Conservation (phyloP, 2,888 invertebrate species). For the Tanypteryx hageni region DNA sequence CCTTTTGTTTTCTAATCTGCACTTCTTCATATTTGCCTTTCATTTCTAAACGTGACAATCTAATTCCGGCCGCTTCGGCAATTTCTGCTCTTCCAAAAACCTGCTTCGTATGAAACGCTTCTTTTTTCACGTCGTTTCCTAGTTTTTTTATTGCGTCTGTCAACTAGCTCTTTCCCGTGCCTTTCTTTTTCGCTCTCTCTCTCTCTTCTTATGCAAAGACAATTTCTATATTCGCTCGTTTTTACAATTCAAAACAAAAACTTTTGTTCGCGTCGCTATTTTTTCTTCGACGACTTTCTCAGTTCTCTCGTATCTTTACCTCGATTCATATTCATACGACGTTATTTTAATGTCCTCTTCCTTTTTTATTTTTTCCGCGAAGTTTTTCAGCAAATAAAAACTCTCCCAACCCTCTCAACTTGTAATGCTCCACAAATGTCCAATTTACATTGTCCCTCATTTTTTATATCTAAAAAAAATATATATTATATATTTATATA, state of each 20-base stretch:
- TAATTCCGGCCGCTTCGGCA: background rate
- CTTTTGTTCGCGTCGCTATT: background rate
- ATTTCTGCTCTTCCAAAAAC: background rate
- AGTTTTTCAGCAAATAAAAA: background rate
- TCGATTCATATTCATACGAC: background rate
- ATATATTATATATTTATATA: no score
- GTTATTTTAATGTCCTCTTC: background rate
- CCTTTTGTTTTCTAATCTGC: constrained; percentile 20
- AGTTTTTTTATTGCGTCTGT: no score
- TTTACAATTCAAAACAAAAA: background rate
- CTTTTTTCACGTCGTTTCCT: no score
- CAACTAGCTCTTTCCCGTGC: no score
- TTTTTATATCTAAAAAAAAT: background rate
- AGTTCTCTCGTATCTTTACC: background rate
- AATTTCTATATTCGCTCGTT: no score
- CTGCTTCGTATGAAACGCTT: no score
- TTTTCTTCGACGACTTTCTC: background rate
- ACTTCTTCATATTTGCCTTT: constrained; percentile 11
- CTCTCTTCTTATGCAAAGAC: no score
- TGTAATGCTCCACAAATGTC: background rate
- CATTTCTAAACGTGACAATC: background rate
- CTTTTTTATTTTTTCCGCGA: background rate
- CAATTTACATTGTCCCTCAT: background rate
- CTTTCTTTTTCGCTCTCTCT: no score
- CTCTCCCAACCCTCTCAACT: background rate